Evolutionary conservation across 1,140 invertebrate species (phyloP).

Genomic region (Eulimnadia texana): DNA sequence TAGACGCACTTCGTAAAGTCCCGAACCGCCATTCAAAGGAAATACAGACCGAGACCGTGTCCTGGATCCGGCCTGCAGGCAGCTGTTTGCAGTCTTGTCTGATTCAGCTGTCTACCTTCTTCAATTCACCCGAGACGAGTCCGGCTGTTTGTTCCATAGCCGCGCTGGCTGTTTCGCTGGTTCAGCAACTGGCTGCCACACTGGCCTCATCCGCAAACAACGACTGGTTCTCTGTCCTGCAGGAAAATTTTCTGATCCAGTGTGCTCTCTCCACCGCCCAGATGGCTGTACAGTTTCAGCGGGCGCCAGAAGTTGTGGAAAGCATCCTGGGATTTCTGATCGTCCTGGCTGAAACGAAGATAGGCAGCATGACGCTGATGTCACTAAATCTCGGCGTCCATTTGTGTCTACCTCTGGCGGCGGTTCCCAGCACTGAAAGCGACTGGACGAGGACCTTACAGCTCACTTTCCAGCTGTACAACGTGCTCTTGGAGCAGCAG

Average conservation of each 20-base stretch:
- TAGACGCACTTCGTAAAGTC: not conserved
- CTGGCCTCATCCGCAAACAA: not conserved
- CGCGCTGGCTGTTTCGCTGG: not conserved
- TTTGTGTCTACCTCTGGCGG: not conserved
- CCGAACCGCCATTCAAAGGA: not conserved
- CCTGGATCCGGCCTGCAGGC: no score
- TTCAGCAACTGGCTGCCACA: not conserved
- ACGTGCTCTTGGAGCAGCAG: not conserved
- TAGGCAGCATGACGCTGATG: not conserved
- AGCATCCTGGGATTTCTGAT: not conserved
- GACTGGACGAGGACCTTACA: not conserved
- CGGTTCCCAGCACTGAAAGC: not conserved
- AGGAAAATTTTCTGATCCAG: constrained; percentile 2
- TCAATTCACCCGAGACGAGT: not conserved
- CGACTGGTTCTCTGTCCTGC: not conserved
- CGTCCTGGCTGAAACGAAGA: not conserved
- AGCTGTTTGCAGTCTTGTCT: not conserved
- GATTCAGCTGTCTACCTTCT: not conserved
- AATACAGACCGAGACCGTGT: no score
- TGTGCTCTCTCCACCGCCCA: not conserved
- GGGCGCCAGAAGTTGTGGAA: not conserved
- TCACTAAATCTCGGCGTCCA: not conserved
- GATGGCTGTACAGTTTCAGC: not conserved
- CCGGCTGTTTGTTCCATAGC: not conserved
- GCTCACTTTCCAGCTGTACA: not conserved